Evolutionary conservation across 2,797 vertebrate species (phyloP).

Genomic region (Nothura maculosa): DNA sequence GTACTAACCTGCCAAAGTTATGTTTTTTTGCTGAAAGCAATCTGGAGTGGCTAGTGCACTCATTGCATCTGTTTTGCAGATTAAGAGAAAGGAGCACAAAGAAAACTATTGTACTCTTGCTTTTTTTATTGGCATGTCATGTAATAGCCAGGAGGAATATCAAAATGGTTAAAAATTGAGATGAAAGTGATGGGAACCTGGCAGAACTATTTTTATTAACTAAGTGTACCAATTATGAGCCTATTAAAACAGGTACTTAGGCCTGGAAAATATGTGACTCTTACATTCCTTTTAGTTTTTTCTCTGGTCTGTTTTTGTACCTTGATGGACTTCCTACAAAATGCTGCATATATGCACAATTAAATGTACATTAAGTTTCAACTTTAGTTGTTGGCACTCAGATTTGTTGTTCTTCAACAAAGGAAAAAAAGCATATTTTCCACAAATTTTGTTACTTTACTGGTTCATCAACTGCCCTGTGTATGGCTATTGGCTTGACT

Average conservation of each 20-base stretch:
- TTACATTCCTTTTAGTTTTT: not conserved
- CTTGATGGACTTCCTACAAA: not conserved
- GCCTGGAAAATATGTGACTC: not conserved
- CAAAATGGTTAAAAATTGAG: not conserved
- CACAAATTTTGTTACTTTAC: not conserved
- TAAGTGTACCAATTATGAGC: not conserved
- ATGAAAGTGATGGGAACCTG: not conserved
- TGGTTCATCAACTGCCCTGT: not conserved
- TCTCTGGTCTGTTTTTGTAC: not conserved
- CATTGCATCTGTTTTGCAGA: constrained; percentile 65
- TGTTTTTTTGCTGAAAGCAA: constrained; percentile 9
- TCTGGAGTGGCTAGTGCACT: not conserved
- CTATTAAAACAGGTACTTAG: not conserved
- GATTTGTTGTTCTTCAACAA: not conserved
- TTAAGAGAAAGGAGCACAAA: constrained; percentile 52
- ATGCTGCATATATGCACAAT: not conserved
- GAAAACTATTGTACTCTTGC: not conserved
- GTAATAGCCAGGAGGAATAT: not conserved
- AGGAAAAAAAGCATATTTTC: not conserved
- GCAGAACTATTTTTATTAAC: not conserved
- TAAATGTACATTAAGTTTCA: not conserved
- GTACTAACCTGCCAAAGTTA: constrained; percentile 55
- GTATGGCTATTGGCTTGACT: not conserved
- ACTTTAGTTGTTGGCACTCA: not conserved
- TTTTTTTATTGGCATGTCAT: not conserved